Evolutionary conservation across 35 echinoderm and acorn worm genomes (phyloP), one percentile per base, ranked within the genome.

Genomic region (Heliocidaris tuberculata): DNA sequence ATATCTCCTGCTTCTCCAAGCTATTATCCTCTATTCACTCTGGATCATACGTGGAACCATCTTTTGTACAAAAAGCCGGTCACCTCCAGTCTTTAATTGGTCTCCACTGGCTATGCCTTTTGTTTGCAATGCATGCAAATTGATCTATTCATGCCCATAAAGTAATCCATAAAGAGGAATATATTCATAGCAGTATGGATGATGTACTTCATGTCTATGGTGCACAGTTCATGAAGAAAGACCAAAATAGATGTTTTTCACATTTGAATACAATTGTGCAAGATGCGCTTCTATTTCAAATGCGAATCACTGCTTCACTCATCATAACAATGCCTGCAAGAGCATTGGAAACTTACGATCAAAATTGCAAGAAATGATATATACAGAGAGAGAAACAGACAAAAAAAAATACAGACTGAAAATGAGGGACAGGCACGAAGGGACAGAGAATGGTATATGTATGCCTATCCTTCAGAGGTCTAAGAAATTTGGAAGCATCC

Each of bases 171-270:
- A 78, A 78, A 78, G 17, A 24, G 21, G 6, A 78, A 78, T 27
- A 78, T 78, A 78, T 78, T 78, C 65, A 78, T 78, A n/a, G 65
- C 17, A 78, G 65, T 78, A 78, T 78, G 65, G 65, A n/a, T 78
- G 19, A 78, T 78, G 65, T n/a, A 78, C 65, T 78, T 78, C 27
- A 7, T 78, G 65, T 78, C 21, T 70, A 8, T 7, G 19, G 52
- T 9, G 15, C 11, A 78, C 21, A 78, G 27, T 78, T 27, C 65
- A n/a, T 6, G 27, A 27, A 78, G 59, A 24, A 78, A 78, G 21
- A 19, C 65, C 21, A 8, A 78, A 16, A 27, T n/a, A 24, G 65
- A 78, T n/a, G 65, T 6, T 19, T 70, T 78, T 78, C 19, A 78
- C 7, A n/a, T n/a, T 60, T 60, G 12, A 42, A 42, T 42, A 42